A percentile compares a stretch with the other conserved stretches of the same genome.
phyloP scores from a whole-genome alignment of 2,113 vertebrate genomes.

The Dromaius novaehollandiae region DNA sequence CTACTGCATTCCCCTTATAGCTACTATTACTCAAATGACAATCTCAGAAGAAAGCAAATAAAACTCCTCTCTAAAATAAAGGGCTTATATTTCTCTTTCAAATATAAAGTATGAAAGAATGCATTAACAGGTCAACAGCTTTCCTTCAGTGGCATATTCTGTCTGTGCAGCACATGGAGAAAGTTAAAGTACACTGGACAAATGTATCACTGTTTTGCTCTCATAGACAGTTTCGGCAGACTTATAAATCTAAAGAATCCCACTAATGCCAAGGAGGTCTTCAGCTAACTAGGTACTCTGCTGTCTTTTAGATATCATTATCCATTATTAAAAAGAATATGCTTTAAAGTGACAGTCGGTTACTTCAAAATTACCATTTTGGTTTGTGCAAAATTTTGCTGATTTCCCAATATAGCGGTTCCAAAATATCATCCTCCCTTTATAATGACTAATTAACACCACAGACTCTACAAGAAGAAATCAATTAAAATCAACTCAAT shows the following conservation, averaged over 20 bases:
- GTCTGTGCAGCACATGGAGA: accelerated
- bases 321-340: not conserved
- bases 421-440: not conserved
- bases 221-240: not conserved
- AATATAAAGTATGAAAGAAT: not conserved
- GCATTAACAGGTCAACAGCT: not conserved
- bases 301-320: not conserved
- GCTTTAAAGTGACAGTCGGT: not conserved
- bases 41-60: not conserved
- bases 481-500: not conserved
- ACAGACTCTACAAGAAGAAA: not conserved
- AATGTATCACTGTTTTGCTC: not conserved
- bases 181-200: not conserved
- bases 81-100: not conserved
- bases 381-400: not conserved
- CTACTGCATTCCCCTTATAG: not conserved
- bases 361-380: not conserved
- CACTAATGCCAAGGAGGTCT: not conserved
- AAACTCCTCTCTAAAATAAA: not conserved
- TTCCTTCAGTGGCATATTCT: not conserved
- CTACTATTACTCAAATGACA: not conserved
- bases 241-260: not conserved
- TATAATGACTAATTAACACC: not conserved
- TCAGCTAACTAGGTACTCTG: not conserved
- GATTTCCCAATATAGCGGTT: not conserved